These are phyloP conservation scores for Patella caerulea DNA, from an alignment of 2,888 invertebrate genomes.

Conservation along the genomic window DNA sequence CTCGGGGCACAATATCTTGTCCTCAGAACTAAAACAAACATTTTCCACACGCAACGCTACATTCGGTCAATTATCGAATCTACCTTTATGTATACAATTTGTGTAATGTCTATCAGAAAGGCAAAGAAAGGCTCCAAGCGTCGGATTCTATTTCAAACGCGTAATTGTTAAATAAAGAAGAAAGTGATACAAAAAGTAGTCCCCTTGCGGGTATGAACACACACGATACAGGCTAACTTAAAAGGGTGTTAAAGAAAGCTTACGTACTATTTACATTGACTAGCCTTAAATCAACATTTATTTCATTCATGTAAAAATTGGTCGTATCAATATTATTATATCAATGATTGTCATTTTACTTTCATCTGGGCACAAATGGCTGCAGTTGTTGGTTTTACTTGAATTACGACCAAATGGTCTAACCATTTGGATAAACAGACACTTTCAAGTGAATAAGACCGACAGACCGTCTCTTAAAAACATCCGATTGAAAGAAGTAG, in stretches of 20 bases:
- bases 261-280: background rate
- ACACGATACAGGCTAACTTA: background rate
- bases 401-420: no score
- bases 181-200: background rate
- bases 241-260: background rate
- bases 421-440: no score
- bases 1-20: background rate
- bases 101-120: constrained; percentile 12
- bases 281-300: constrained; percentile 1
- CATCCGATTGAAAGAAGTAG: no score
- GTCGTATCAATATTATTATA: no score
- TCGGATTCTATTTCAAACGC: constrained; percentile 2
- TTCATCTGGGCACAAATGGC: no score
- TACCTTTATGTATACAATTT: constrained; percentile 7
- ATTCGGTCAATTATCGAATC: background rate
- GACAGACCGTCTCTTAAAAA: no score
- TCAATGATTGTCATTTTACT: no score
- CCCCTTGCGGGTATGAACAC: background rate
- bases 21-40: background rate
- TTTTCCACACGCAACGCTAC: background rate
- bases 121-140: background rate
- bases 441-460: no score
- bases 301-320: background rate
- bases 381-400: no score
- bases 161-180: constrained; percentile 7